Conservation (phyloP, 1,140 invertebrate species). For the Dendrolimus kikuchii region DNA sequence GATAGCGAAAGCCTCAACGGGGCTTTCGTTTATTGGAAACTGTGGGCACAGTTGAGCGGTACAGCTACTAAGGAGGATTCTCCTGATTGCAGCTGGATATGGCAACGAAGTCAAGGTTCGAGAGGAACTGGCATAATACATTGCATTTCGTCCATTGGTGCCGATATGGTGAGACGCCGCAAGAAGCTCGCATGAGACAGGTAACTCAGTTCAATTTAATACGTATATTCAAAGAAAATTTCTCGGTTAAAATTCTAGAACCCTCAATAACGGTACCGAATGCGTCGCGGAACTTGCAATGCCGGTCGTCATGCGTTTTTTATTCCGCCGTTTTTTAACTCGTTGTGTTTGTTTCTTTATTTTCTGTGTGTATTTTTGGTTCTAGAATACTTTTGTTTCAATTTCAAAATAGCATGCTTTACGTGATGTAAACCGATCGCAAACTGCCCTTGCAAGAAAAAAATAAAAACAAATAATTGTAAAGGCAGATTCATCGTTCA, state of each 20-base stretch:
- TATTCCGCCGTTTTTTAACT: conserved; percentile 2
- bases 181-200: conserved; percentile 77
- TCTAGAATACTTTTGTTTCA: conserved; percentile 25
- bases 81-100: conserved; percentile 72
- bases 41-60: conserved; percentile 35
- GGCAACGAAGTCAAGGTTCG: conserved; percentile 70
- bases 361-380: conserved; percentile 18
- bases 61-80: conserved; percentile 65
- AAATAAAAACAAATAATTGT: no score
- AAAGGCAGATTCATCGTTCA: no score
- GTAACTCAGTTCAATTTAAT: conserved; percentile 47
- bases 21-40: conserved; percentile 60
- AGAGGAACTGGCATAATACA: conserved; percentile 78
- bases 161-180: conserved; percentile 76
- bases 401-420: no score
- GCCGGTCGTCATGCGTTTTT: background rate
- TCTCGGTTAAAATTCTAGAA: conserved; percentile 22
- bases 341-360: conserved; percentile 5
- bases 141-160: conserved; percentile 81
- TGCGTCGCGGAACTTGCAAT: conserved; percentile 3
- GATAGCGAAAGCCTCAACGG: conserved; percentile 58
- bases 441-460: no score
- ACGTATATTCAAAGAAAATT: background rate
- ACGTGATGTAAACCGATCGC: no score
- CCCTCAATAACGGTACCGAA: conserved; percentile 13